phyloP scores from a whole-genome alignment of 2,888 invertebrate species.

The Ditula angustiorana region DNA sequence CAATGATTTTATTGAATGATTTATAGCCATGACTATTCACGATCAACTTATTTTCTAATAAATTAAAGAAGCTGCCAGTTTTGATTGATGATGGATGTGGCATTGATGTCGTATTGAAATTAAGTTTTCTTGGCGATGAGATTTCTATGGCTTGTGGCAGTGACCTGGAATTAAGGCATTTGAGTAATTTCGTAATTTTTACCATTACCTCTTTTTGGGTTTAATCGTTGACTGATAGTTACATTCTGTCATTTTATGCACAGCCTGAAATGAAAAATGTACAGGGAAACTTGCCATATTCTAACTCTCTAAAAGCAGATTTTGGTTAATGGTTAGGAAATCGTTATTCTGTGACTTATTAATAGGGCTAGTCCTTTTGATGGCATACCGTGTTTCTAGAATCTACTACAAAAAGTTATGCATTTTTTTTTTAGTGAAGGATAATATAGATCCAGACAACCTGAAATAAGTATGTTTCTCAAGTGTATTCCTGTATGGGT shows the following conservation, averaged over 20 bases:
- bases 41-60: constrained; percentile 28
- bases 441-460: no score
- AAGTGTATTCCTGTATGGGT: no score
- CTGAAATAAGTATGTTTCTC: no score
- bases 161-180: constrained; percentile 24
- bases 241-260: neutral
- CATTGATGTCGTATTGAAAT: constrained; percentile 27
- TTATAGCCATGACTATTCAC: constrained; percentile 26
- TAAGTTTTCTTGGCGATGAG: constrained; percentile 11
- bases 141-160: constrained; percentile 16
- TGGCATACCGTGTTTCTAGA: no score
- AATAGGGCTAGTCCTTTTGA: no score
- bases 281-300: no score
- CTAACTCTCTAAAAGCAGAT: no score
- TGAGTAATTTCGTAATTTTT: neutral
- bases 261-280: no score
- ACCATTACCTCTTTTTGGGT: neutral
- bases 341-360: neutral
- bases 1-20: constrained; percentile 33
- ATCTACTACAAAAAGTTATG: no score
- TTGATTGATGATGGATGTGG: constrained; percentile 29
- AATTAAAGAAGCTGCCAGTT: constrained; percentile 26
- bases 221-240: no score
- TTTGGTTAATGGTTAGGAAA: no score
- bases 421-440: no score